These are phyloP conservation scores for Epiperipatus broadwayi DNA, from an alignment of 2,888 invertebrate species.

Conservation along the genomic window DNA sequence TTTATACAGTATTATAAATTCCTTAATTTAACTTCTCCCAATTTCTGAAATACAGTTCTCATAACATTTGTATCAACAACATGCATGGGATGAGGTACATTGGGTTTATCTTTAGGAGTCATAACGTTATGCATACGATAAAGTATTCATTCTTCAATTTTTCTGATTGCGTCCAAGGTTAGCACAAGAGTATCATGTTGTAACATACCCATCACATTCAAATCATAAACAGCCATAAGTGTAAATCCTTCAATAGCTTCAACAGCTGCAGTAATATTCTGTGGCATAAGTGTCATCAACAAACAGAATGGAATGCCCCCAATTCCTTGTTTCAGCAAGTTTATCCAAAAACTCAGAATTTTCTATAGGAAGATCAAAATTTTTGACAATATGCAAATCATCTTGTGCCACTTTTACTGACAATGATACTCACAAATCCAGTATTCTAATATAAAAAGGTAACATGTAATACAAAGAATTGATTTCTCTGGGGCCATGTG, in stretches of 20 bases:
- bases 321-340: constrained; percentile 59
- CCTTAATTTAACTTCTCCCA: too few relatives aligned
- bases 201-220: constrained; percentile 90
- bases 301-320: constrained; percentile 90
- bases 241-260: constrained; percentile 60
- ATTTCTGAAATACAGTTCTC: too few relatives aligned
- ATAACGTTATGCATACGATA: too few relatives aligned
- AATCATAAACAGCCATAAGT: constrained; percentile 81
- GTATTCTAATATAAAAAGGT: constrained; percentile 50
- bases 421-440: constrained; percentile 60
- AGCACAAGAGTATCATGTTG: constrained; percentile 84
- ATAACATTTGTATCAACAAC: too few relatives aligned
- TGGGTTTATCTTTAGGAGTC: too few relatives aligned
- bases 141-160: constrained; percentile 70
- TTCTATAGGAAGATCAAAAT: constrained; percentile 62
- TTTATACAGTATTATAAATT: too few relatives aligned
- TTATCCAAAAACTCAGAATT: constrained; percentile 56
- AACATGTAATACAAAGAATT: constrained; percentile 83
- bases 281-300: constrained; percentile 78
- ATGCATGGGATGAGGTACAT: too few relatives aligned
- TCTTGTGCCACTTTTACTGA: constrained; percentile 80
- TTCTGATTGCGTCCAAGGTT: constrained; percentile 60
- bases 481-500: constrained; percentile 78
- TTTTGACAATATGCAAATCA: constrained; percentile 72
- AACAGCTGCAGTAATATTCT: constrained; percentile 65